Evolutionary conservation across 64 coral and sea anemone genomes (phyloP), one percentile per base, ranked within the genome.

Genomic region (Dendronephthya gigantea): DNA sequence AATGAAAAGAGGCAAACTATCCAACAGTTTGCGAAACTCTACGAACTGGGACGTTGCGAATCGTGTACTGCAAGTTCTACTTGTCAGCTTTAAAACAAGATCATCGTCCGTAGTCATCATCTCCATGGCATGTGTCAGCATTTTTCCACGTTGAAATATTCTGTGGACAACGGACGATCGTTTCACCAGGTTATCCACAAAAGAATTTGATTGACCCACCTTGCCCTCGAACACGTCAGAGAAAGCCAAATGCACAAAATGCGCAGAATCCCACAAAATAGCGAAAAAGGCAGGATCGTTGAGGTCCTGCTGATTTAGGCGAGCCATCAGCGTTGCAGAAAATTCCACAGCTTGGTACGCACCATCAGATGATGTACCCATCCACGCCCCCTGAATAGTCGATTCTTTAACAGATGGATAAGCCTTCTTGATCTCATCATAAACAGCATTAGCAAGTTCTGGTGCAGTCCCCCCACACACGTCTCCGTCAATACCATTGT

Each of bases 351-450:
- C 72, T 35, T 79, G 72, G 72, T 79, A 79, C 34, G 72, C 30
- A 15, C 72, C 37, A 29, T 35, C 72, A 35, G 30, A 79, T 15
- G 72, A 29, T 28, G 72, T 79, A 11, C 72, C 72, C 72, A 79
- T 79, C 72, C 72, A 79, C 4, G 72, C 72, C 34, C 9, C 72
- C 37, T 19, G 34, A 17, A 79, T 33, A 39, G 22, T 35, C 9
- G 72, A 79, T 79, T 79, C 72, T 7, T 79, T 33, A 79, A 79
- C 37, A 35, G 72, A 79, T 39, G 37, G 36, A 33, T 79, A 79
- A 2, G 32, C 15, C 72, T 19, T 19, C 36, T 19, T 13, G 30
- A 79, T 39, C 9, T 79, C 72, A 13, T 29, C 17, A 19, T 79
- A 79, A 17, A 79, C 36, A 33, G 9, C 36, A 35, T 79, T 79